Percentiles rank a stretch among this genome's conserved stretches.
Evolutionary conservation across 2,888 invertebrate genomes (phyloP).

Genomic region (Mimumesa dahlbomi): DNA sequence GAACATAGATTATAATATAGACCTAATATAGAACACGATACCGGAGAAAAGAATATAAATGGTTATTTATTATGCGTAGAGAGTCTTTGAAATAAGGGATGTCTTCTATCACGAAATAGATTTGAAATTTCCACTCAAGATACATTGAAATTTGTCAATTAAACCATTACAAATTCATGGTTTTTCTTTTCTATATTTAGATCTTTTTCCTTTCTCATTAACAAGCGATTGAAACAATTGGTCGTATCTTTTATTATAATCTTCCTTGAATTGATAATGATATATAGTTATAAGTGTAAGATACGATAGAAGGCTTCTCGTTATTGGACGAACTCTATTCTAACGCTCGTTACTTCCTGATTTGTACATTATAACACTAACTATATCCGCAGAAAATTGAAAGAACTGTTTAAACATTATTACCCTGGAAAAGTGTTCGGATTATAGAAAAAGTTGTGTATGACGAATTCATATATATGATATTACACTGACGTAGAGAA

Average conservation of each 20-base stretch:
- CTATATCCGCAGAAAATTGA: not conserved
- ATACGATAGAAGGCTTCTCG: constrained; percentile 13
- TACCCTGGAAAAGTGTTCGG: not conserved
- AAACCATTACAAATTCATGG: too few species aligned
- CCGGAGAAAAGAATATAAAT: constrained; percentile 41
- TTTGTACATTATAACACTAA: constrained; percentile 28
- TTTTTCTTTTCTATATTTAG: too few species aligned
- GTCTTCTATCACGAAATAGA: too few species aligned
- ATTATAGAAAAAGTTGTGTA: constrained; percentile 10
- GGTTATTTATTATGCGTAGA: constrained; percentile 32
- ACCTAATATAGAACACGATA: constrained; percentile 45
- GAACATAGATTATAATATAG: constrained; percentile 32
- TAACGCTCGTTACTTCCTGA: constrained; percentile 21
- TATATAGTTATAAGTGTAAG: too few species aligned
- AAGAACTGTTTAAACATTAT: not conserved
- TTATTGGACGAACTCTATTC: constrained; percentile 10
- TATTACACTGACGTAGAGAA: constrained; percentile 18
- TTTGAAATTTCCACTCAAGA: too few species aligned
- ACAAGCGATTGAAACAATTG: too few species aligned
- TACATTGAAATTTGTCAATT: too few species aligned
- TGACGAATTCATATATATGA: constrained; percentile 1
- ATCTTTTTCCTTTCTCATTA: too few species aligned
- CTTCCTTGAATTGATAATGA: too few species aligned
- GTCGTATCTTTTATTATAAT: too few species aligned
- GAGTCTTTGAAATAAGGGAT: constrained; percentile 6